Percentiles rank a stretch among this genome's conserved stretches.
Conservation (phyloP, 2,888 invertebrate species). For the Scaptomyza parva region DNA sequence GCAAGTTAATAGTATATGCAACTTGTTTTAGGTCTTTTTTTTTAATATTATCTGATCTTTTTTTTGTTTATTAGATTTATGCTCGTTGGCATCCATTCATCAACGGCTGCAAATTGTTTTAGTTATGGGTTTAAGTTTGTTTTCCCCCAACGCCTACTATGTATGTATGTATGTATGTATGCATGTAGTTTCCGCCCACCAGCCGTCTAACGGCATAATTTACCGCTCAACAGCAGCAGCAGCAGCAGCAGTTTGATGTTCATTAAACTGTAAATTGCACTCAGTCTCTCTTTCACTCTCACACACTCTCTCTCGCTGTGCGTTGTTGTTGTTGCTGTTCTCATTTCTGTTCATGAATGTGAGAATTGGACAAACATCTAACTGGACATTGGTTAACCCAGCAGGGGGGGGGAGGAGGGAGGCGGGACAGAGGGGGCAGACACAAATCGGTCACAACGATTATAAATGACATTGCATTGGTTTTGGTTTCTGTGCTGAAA, state of each 20-base stretch:
- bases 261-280: slow-evolving; percentile 66
- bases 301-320: slow-evolving; percentile 1
- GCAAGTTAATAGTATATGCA: slow-evolving; percentile 5
- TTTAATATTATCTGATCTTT: slow-evolving; percentile 1
- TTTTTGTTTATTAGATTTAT: slow-evolving; percentile 15
- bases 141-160: slow-evolving; percentile 23
- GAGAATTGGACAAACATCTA: slow-evolving; percentile 41
- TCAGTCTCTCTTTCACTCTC: slow-evolving; percentile 30
- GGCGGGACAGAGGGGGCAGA: too few relatives aligned
- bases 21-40: background rate
- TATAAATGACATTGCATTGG: slow-evolving; percentile 78
- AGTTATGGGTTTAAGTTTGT: slow-evolving; percentile 15
- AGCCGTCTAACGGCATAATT: slow-evolving; percentile 45
- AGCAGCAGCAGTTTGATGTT: slow-evolving; percentile 26
- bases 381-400: slow-evolving; percentile 41
- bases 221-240: slow-evolving; percentile 28
- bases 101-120: slow-evolving; percentile 70
- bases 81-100: slow-evolving; percentile 32
- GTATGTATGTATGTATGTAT: background rate
- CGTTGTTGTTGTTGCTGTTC: slow-evolving; percentile 15
- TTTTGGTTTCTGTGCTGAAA: slow-evolving; percentile 28
- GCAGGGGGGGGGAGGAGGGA: slow-evolving; percentile 4
- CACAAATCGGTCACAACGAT: slow-evolving; percentile 64
- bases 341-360: slow-evolving; percentile 23
- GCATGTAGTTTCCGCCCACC: slow-evolving; percentile 56